Base-by-base conservation (phyloP, 2,113 vertebrate species). In the Cyrtonyx montezumae region DNA sequence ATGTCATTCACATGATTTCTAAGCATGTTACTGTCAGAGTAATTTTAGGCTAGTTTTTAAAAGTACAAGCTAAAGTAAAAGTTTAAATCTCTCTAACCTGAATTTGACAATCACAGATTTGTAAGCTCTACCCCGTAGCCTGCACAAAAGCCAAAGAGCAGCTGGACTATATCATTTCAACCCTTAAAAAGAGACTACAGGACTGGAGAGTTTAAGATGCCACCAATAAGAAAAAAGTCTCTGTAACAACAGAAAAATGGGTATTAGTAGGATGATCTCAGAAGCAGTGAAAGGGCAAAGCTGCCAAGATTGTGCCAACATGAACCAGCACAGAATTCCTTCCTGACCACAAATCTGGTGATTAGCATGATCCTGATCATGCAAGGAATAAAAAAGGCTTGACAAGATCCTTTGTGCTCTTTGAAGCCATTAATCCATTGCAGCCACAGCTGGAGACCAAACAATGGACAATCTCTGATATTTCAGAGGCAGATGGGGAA, bases 261-360 rank as follows among this genome's bases (percentile, higher is more conserved):
- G 69, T 84, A 76, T 30, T 16, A 79, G 45, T 40, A 46, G 36
- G 36, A 87, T 95, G 67, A 92, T 40, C 70, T 95, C 81, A 92
- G 84, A 95, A 92, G 67, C 58, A 84, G 11, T 16, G 13, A 87
- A 94, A 91, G 56, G 62, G 30, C 58, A 88, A 81, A 93, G 11
- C 43, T 79, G 62, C 34, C 43, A 81, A 81, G 91, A 84, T 49
- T 63, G 43, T 92, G 88, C 61, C 83, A 90, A 70, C 79, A 46
- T 23, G 69, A 87, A 42, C 81, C 84, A 76, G 65, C 3, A 25
- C 30, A 91, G 91, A 95, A 95, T 95, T 95, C 58, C 74, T 91
- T 87, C 74, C 84, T 79, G 74, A 87, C 67, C 70, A 82, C 48
- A 87, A 61, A 82, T 82, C 62, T 79, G 84, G 81, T 79, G 75